These are phyloP conservation scores for Hydrozoanthus tunicans DNA, from an alignment of 64 coral and sea anemone species.

Conservation along the genomic window DNA sequence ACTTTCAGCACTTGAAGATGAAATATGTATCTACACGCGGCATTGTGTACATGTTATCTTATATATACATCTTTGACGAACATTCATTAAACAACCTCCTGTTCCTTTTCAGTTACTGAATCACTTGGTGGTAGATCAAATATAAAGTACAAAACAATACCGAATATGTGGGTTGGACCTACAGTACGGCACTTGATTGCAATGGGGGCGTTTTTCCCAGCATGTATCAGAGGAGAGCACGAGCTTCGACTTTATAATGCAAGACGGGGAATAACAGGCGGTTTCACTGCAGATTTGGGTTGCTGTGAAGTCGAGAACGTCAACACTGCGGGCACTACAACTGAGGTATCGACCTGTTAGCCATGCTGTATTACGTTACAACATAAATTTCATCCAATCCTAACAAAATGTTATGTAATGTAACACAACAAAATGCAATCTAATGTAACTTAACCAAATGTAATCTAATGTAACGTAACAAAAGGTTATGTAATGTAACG, in stretches of 20 bases:
- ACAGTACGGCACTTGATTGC: background rate
- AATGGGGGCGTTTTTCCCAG: constrained; percentile 49
- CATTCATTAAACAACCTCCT: background rate
- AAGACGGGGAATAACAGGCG: constrained; percentile 4
- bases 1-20: no score
- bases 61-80: background rate
- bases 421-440: no score
- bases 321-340: constrained; percentile 24
- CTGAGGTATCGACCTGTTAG: background rate
- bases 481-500: background rate
- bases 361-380: no score
- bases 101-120: constrained; percentile 13
- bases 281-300: background rate
- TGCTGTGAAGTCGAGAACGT: constrained; percentile 28
- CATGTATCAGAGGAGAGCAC: constrained; percentile 39
- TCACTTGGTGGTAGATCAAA: constrained; percentile 8
- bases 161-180: constrained; percentile 50
- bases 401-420: no score
- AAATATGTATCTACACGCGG: background rate
- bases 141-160: constrained; percentile 32
- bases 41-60: background rate
- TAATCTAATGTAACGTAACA: background rate
- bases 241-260: constrained; percentile 14
- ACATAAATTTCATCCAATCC: no score
- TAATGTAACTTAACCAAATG: background rate